phyloP scores from a whole-genome alignment of 2,888 invertebrate genomes.

The Archips xylosteana region DNA sequence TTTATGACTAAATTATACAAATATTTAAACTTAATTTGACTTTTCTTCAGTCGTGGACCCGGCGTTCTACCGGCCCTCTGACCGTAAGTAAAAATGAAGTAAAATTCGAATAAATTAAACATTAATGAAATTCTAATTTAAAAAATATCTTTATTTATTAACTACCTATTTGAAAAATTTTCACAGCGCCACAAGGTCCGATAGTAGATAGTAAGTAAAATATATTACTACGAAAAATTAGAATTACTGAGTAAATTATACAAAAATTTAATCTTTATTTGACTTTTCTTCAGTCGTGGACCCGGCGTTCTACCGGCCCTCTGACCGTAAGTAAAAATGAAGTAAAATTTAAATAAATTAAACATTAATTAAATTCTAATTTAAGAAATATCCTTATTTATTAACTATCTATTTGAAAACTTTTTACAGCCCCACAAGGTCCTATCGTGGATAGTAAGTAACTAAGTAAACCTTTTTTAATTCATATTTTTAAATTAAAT shows the following conservation, averaged over 20 bases:
- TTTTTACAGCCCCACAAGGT: conserved; percentile 9
- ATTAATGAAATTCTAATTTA: background rate
- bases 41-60: conserved; percentile 12
- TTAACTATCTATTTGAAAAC: background rate
- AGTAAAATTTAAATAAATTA: background rate
- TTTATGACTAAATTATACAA: no score
- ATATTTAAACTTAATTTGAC: background rate
- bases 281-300: conserved; percentile 11
- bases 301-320: conserved; percentile 40
- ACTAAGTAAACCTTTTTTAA: background rate
- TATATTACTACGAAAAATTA: no score
- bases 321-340: conserved; percentile 41
- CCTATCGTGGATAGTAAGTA: conserved; percentile 4
- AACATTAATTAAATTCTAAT: no score
- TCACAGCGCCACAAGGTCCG: conserved; percentile 11
- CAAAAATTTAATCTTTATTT: background rate
- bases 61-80: conserved; percentile 42
- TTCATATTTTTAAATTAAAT: background rate
- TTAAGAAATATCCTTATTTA: no score
- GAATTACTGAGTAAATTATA: background rate
- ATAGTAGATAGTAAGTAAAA: background rate
- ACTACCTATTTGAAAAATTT: background rate
- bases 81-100: conserved; percentile 44
- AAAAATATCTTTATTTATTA: background rate
- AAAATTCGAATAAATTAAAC: background rate